Conservation (phyloP, 2,888 invertebrate genomes). For the Itoplectis maculator region DNA sequence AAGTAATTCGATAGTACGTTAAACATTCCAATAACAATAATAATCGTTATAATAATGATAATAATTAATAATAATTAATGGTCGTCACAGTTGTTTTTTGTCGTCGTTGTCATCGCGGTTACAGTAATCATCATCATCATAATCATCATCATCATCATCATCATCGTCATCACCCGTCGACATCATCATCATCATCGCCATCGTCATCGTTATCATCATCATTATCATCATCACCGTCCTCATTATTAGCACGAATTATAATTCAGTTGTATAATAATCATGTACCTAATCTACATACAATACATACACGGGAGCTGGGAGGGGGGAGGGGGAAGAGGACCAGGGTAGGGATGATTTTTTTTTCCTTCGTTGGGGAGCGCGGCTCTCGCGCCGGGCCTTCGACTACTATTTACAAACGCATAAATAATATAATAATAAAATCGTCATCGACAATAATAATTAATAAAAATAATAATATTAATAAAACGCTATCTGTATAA, state of each 20-base stretch:
- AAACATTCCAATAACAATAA: slow-evolving; percentile 83
- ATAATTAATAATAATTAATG: slow-evolving; percentile 70
- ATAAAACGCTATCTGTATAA: slow-evolving; percentile 69
- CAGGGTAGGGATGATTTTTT: slow-evolving; percentile 66
- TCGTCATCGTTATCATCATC: background rate
- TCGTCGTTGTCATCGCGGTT: slow-evolving; percentile 66
- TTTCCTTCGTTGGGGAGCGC: too few species aligned
- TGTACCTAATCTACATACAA: slow-evolving; percentile 84
- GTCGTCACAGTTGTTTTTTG: slow-evolving; percentile 68
- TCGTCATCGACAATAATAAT: slow-evolving; percentile 76
- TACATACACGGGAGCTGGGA: slow-evolving; percentile 80
- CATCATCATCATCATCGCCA: background rate
- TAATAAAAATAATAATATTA: slow-evolving; percentile 66
- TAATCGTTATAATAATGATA: slow-evolving; percentile 76
- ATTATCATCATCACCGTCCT: slow-evolving; percentile 65
- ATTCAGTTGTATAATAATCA: slow-evolving; percentile 76
- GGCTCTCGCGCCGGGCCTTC: slow-evolving; percentile 70
- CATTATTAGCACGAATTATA: slow-evolving; percentile 74
- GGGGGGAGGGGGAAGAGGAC: slow-evolving; percentile 66
- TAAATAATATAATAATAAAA: slow-evolving; percentile 84
- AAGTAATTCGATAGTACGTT: slow-evolving; percentile 78
- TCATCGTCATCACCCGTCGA: too few species aligned
- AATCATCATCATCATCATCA: slow-evolving; percentile 44
- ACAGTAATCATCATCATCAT: slow-evolving; percentile 74
- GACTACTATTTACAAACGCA: slow-evolving; percentile 85